Conservation (phyloP, 53 echinoderm and acorn worm genomes). For the Echinarachnius parma region DNA sequence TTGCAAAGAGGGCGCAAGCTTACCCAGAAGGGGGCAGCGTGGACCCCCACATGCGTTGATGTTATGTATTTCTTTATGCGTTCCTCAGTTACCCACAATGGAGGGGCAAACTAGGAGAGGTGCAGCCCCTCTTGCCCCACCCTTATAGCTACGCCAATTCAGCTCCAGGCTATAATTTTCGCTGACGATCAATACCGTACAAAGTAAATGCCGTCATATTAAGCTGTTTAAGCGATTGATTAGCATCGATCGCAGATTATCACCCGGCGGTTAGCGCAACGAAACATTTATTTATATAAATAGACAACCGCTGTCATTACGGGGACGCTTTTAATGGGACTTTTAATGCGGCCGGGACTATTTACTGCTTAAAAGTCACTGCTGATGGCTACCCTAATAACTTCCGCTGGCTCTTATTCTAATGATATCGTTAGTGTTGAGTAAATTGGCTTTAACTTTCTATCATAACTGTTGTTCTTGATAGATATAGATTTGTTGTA, state of each 20-base stretch:
- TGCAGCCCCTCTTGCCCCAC: no score
- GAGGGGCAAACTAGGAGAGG: no score
- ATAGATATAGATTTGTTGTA: no score
- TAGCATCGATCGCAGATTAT: slow-evolving; percentile 34
- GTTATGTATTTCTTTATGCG: no score
- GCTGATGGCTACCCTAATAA: slow-evolving; percentile 22
- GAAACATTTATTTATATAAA: slow-evolving; percentile 44
- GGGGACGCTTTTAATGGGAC: slow-evolving; percentile 21
- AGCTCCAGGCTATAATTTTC: slow-evolving; percentile 28
- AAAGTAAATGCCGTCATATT: slow-evolving; percentile 35
- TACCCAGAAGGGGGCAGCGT: no score
- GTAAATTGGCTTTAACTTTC: slow-evolving; percentile 19
- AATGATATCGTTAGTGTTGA: slow-evolving; percentile 12
- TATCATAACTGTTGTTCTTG: no score
- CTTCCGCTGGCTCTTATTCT: slow-evolving; percentile 33
- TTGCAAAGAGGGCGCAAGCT: no score
- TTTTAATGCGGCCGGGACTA: slow-evolving; percentile 15
- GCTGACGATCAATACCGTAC: slow-evolving; percentile 23
- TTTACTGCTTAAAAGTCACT: slow-evolving; percentile 28
- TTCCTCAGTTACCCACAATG: not conserved
- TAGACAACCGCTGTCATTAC: slow-evolving; percentile 27
- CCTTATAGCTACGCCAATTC: no score
- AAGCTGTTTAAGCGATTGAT: slow-evolving; percentile 43
- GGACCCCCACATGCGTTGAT: no score
- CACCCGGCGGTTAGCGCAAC: slow-evolving; percentile 33